phyloP scores from a whole-genome alignment of 2,797 vertebrate species.

The Anabas testudineus region DNA sequence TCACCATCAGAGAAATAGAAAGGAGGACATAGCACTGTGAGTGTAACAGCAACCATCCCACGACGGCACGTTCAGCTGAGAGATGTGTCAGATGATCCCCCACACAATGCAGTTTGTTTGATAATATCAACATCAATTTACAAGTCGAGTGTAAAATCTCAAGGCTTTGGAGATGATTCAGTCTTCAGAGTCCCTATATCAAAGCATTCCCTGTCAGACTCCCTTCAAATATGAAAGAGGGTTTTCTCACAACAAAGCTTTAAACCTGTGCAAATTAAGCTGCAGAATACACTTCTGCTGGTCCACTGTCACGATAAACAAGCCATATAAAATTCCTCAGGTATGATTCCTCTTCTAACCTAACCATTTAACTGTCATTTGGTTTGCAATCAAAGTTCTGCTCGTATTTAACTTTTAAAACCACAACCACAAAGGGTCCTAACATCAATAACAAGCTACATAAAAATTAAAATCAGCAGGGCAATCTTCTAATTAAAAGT shows the following conservation, averaged over 20 bases:
- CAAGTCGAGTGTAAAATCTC: constrained; percentile 44
- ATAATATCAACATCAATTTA: constrained; percentile 44
- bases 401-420: neutral
- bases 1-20: neutral
- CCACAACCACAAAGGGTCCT: neutral
- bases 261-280: constrained; percentile 27
- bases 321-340: constrained; percentile 9
- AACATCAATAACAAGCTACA: neutral
- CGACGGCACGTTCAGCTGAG: constrained; percentile 9
- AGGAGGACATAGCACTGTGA: neutral
- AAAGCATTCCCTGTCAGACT: constrained; percentile 31
- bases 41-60: neutral
- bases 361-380: neutral
- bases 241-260: constrained; percentile 39
- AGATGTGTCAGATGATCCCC: constrained; percentile 42
- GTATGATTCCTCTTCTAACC: neutral
- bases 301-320: constrained; percentile 23
- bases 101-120: constrained; percentile 19
- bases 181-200: constrained; percentile 39
- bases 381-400: neutral
- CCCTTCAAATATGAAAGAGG: constrained; percentile 31
- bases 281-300: constrained; percentile 12
- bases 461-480: constrained; percentile 12
- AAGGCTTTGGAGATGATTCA: constrained; percentile 38
- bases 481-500: neutral